A percentile compares a stretch with the other conserved stretches of the same genome.
Conservation (phyloP, 2,888 invertebrate species). For the Drosophila anomalata region DNA sequence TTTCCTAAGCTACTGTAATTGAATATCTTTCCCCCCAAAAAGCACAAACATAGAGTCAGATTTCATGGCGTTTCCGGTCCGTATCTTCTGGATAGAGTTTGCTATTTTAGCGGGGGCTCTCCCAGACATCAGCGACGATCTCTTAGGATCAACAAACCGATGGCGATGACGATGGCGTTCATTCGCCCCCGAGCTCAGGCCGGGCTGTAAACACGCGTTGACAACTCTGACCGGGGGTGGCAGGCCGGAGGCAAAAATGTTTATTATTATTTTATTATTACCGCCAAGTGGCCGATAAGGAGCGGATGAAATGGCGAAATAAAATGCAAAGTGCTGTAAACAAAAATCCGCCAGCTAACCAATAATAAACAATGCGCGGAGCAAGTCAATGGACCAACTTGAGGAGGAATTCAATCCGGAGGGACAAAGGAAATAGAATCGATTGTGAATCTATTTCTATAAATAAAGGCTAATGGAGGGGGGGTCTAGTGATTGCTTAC, state of each 20-base stretch:
- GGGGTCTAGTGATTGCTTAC: slow-evolving; percentile 29
- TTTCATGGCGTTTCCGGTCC: slow-evolving; percentile 43
- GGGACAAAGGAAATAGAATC: slow-evolving; percentile 10
- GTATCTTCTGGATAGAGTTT: slow-evolving; percentile 38
- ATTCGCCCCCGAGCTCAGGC: slow-evolving; percentile 35
- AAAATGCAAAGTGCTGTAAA: slow-evolving; percentile 20
- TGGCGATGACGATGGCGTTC: slow-evolving; percentile 44
- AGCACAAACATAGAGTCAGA: slow-evolving; percentile 31
- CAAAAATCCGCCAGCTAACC: slow-evolving; percentile 24
- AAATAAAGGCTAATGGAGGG: slow-evolving; percentile 14
- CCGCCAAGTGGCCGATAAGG: slow-evolving; percentile 62
- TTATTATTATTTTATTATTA: slow-evolving; percentile 40
- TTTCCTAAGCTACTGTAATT: not conserved
- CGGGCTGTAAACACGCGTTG: slow-evolving; percentile 56
- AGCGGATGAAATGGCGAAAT: slow-evolving; percentile 25
- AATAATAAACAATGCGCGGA: slow-evolving; percentile 45
- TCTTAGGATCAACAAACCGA: slow-evolving; percentile 63
- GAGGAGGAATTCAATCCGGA: slow-evolving; percentile 5
- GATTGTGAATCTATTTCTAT: slow-evolving; percentile 20
- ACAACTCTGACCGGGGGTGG: slow-evolving; percentile 47
- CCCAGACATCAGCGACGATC: slow-evolving; percentile 19
- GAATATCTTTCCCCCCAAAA: not conserved
- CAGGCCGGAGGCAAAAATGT: slow-evolving; percentile 29
- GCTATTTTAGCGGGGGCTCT: slow-evolving; percentile 27
- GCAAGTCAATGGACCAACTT: slow-evolving; percentile 31